These are phyloP conservation scores for Platycercus adscitus DNA, from an alignment of 2,113 vertebrate genomes.

Conservation along the genomic window DNA sequence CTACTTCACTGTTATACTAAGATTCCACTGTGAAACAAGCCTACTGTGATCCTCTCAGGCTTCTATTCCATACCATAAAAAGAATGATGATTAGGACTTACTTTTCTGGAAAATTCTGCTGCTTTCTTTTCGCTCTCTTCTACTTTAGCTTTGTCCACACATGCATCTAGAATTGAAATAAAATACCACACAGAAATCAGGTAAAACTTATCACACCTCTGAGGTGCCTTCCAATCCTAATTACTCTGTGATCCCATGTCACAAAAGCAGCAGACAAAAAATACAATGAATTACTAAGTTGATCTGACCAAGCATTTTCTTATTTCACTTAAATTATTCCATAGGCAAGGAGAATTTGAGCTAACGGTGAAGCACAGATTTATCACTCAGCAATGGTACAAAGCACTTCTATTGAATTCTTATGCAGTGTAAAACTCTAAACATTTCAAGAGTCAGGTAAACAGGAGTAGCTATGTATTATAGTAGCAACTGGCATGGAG, in stretches of 20 bases:
- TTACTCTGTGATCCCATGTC: neutral
- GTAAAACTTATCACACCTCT: neutral
- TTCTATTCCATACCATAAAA: neutral
- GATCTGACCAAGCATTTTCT: neutral
- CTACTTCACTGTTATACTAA: neutral
- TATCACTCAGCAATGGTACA: neutral
- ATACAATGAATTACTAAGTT: neutral
- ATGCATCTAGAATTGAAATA: conserved; percentile 81
- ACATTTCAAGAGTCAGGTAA: neutral
- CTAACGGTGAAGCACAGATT: neutral
- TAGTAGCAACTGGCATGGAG: neutral
- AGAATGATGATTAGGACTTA: conserved; percentile 67
- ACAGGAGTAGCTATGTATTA: neutral
- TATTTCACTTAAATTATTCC: neutral
- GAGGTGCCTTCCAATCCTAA: neutral
- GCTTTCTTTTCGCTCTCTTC: conserved; percentile 96
- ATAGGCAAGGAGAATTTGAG: neutral
- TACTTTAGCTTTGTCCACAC: conserved; percentile 95
- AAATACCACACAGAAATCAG: neutral
- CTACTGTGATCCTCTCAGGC: neutral
- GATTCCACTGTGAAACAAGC: neutral
- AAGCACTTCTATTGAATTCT: neutral
- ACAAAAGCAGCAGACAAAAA: neutral
- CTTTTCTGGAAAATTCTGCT: conserved; percentile 94
- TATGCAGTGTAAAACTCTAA: neutral